Conservation (phyloP, 2,888 invertebrate species). For the Nomada hirtipes region DNA sequence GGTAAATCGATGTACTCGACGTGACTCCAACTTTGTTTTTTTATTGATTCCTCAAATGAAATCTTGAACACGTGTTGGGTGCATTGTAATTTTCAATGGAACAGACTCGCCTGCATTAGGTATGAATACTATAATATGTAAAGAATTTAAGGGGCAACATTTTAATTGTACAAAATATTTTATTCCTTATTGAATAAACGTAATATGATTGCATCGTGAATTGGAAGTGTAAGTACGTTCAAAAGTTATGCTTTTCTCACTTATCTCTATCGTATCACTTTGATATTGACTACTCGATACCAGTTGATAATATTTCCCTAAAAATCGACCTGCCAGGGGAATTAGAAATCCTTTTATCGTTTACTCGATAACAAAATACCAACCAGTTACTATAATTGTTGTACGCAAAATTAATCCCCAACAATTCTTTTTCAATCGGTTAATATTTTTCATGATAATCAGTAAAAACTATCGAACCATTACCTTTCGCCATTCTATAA, state of each 20-base stretch:
- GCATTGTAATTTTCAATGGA: not conserved
- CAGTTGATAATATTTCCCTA: not conserved
- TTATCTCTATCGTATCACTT: not conserved
- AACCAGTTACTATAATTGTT: not conserved
- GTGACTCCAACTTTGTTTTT: conserved; percentile 1
- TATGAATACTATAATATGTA: too few species aligned
- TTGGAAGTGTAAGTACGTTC: not conserved
- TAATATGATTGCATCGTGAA: not conserved
- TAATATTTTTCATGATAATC: not conserved
- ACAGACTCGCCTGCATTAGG: not conserved
- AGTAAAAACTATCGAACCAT: too few species aligned
- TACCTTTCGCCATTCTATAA: not conserved
- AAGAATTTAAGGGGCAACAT: too few species aligned
- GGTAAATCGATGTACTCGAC: conserved; percentile 48
- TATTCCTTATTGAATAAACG: too few species aligned
- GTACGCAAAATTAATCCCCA: not conserved
- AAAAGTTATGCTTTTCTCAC: not conserved
- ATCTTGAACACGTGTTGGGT: not conserved
- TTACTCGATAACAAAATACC: conserved; percentile 2
- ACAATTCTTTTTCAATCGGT: not conserved
- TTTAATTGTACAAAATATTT: not conserved
- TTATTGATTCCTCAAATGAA: conserved; percentile 2
- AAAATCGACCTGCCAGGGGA: not conserved
- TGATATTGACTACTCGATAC: not conserved
- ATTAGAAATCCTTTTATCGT: not conserved